phyloP scores from a whole-genome alignment of 2,888 invertebrate genomes.

The Pocota personata region DNA sequence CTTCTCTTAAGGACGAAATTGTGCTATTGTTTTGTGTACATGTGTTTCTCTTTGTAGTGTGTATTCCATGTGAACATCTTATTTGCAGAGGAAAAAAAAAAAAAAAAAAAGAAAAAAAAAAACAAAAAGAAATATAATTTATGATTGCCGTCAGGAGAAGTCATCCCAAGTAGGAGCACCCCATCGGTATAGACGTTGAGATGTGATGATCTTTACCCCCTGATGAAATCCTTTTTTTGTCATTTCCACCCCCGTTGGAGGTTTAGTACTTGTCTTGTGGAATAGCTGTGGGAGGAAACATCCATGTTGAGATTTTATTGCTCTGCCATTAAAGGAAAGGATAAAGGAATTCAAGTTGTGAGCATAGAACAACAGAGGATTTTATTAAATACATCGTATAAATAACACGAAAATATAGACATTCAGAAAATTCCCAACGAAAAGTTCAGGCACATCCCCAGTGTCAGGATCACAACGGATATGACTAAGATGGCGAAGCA shows the following conservation, averaged over 20 bases:
- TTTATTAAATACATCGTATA: conserved; percentile 57
- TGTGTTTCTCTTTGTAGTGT: background rate
- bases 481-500: conserved; percentile 86
- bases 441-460: conserved; percentile 87
- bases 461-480: conserved; percentile 85
- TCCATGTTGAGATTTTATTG: conserved; percentile 62
- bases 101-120: background rate
- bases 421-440: conserved; percentile 77
- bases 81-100: background rate
- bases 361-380: conserved; percentile 25
- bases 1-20: conserved; percentile 51
- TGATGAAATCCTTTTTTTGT: conserved; percentile 51
- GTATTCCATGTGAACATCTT: conserved; percentile 16
- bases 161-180: conserved; percentile 61
- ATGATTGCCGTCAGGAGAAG: conserved; percentile 55
- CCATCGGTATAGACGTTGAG: conserved; percentile 34
- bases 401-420: conserved; percentile 42
- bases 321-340: conserved; percentile 58
- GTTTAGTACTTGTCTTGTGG: conserved; percentile 41
- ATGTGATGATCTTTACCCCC: conserved; percentile 61
- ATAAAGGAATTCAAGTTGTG: conserved; percentile 50
- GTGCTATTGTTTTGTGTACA: conserved; percentile 38
- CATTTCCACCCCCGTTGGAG: conserved; percentile 40
- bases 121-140: conserved; percentile 48
- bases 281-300: conserved; percentile 42